phyloP scores from a whole-genome alignment of 2,888 invertebrate species.

The Hedychridium roseum region DNA sequence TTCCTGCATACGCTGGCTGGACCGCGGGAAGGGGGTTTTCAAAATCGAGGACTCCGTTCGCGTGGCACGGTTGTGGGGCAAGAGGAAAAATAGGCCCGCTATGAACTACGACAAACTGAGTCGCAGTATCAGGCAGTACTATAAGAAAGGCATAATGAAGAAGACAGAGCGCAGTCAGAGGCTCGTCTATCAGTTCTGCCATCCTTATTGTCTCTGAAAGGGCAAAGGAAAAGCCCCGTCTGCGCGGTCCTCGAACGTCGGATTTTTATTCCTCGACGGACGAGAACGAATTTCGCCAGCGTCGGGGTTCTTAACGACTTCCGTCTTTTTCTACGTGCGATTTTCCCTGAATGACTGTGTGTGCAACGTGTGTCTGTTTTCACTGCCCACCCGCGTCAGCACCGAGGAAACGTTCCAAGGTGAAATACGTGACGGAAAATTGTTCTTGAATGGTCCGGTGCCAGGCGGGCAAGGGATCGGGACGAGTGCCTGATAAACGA shows the following conservation, averaged over 20 bases:
- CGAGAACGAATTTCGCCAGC: no score
- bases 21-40: slow-evolving; percentile 93
- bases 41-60: slow-evolving; percentile 98
- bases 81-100: slow-evolving; percentile 96
- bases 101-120: slow-evolving; percentile 99
- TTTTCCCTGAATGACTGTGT: slow-evolving; percentile 3
- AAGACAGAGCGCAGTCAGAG: slow-evolving; percentile 98
- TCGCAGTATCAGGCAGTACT: slow-evolving; percentile 96
- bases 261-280: no score
- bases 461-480: background rate
- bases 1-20: slow-evolving; percentile 96
- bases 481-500: slow-evolving; percentile 7
- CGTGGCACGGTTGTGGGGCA: slow-evolving; percentile 98
- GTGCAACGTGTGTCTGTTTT: slow-evolving; percentile 11
- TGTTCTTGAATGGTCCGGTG: no score
- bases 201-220: slow-evolving; percentile 85
- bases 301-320: slow-evolving; percentile 8
- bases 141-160: slow-evolving; percentile 99
- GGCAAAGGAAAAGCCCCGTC: slow-evolving; percentile 5
- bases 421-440: no score
- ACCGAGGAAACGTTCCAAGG: no score
- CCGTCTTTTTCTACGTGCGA: slow-evolving; percentile 20
- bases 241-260: no score
- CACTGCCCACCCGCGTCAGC: no score
- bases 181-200: slow-evolving; percentile 98